These are phyloP conservation scores for Eristalinus sepulchralis DNA, from an alignment of 2,888 invertebrate species.

Conservation along the genomic window DNA sequence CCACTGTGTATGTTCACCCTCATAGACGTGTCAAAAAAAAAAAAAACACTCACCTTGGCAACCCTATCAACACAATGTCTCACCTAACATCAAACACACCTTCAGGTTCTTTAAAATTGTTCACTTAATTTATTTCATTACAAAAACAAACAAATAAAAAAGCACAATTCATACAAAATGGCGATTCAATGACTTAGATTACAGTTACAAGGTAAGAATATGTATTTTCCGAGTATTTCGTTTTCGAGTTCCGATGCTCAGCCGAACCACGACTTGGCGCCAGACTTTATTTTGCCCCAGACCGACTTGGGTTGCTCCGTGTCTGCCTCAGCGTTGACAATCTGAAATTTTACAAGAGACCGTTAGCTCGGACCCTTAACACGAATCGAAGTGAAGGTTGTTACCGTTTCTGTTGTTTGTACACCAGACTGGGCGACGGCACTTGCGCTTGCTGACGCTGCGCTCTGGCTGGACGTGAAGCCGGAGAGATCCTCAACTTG, in stretches of 20 bases:
- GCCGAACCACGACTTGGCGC: conserved; percentile 72
- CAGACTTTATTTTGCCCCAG: conserved; percentile 75
- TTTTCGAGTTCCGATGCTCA: too few relatives aligned
- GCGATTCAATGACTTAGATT: neutral
- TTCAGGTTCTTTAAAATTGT: neutral
- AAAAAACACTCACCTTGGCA: too few relatives aligned
- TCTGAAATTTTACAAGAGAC: conserved; percentile 49
- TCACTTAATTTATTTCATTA: neutral
- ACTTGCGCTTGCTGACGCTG: neutral
- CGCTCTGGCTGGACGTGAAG: neutral
- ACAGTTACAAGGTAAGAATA: neutral
- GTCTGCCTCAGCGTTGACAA: conserved; percentile 73
- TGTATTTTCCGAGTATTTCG: neutral
- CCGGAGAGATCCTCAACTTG: conserved; percentile 22
- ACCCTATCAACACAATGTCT: too few relatives aligned
- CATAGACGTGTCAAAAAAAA: too few relatives aligned
- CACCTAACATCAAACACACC: too few relatives aligned
- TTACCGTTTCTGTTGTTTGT: conserved; percentile 39
- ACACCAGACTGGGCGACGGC: neutral
- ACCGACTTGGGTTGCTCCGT: conserved; percentile 73
- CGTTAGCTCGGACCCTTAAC: neutral
- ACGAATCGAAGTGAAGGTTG: neutral
- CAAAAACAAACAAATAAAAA: neutral
- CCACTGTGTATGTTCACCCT: too few relatives aligned
- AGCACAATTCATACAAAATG: neutral